Evolutionary conservation across 1,140 invertebrate genomes (phyloP), one percentile per base, ranked within the genome.

Genomic region (Bombyx mori): DNA sequence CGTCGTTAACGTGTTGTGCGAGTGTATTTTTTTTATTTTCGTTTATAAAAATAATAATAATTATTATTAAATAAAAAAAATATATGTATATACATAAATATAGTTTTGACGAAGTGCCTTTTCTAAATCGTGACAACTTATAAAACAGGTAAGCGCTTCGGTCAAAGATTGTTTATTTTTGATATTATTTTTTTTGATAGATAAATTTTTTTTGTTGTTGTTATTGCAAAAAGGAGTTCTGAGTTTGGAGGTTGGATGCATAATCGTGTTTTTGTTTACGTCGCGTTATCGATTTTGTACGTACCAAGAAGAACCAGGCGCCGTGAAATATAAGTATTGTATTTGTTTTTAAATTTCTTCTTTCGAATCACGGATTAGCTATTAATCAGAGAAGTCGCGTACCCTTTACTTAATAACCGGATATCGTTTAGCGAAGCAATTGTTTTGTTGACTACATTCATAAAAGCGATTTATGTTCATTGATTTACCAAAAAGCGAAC

Each of bases 61-160:
- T 0, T 35, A 35, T 35, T 35, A 35, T 2, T 35, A 35, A 35
- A 35, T 35, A 1, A 35, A 35, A 35, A 35, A 35, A 3, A 35
- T 35, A 35, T 35, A 35, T 35, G 4, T 35, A 35, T 35, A 5
- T 35, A 35, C 4, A 35, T 35, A 35, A 35, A 35, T 35, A 35
- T 35, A 35, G 26, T 35, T 35, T 3, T 35, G 26, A 35, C 26
- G 4, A 35, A 81, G 80, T 83, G 78, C 80, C 80, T 83, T 82
- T 55, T 35, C 26, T 35, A 35, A 5, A 35, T 35, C 26, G 26
- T 35, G 26, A 35, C 26, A 35, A 35, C 26, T 35, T 35, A 35
- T 47, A 59, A 59, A 56, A 54, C 61, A 60, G 58, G 26, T 35
- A 35, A 35, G 26, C 26, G 26, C 26, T 35, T 35, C 26, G 4